Percentiles rank a stretch among this genome's conserved stretches.
Conservation (phyloP, 2,888 invertebrate genomes). For the Mylabris sibirica region DNA sequence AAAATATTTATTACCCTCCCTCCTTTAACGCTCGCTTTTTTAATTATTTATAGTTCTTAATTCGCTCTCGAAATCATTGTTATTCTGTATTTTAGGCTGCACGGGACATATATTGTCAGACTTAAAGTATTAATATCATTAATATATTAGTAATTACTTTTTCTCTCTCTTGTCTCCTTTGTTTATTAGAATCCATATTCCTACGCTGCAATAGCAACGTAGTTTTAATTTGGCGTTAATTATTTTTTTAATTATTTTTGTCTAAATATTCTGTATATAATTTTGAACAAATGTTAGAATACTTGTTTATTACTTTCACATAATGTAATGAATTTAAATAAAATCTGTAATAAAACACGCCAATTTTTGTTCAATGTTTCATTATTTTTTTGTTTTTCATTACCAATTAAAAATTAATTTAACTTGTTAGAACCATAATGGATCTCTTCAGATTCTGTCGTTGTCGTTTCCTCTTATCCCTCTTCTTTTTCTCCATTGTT, state of each 20-base stretch:
- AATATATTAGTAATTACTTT: constrained; percentile 54
- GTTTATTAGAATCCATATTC: constrained; percentile 47
- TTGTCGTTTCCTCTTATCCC: constrained; percentile 69
- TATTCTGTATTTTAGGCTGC: constrained; percentile 29
- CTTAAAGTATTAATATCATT: constrained; percentile 58
- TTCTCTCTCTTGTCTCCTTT: constrained; percentile 42
- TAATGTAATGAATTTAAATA: constrained; percentile 56
- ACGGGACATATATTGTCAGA: constrained; percentile 46
- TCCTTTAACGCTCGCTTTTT: no score
- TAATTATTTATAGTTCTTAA: constrained; percentile 28
- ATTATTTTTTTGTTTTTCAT: not conserved
- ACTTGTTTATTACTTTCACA: constrained; percentile 59
- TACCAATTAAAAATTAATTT: not conserved
- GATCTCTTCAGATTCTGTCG: constrained; percentile 73
- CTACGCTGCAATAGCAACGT: constrained; percentile 49
- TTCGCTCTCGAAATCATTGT: not conserved
- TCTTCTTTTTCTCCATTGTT: constrained; percentile 68
- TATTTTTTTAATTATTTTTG: constrained; percentile 52
- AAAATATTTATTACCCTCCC: constrained; percentile 14
- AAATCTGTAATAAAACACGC: constrained; percentile 47
- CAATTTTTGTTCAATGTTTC: constrained; percentile 14
- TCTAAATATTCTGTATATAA: constrained; percentile 56
- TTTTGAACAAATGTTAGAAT: constrained; percentile 59
- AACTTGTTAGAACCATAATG: constrained; percentile 56
- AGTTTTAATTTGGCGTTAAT: constrained; percentile 56